These are phyloP conservation scores for Okamejei kenojei DNA, from an alignment of 2,797 vertebrate species.

Conservation along the genomic window DNA sequence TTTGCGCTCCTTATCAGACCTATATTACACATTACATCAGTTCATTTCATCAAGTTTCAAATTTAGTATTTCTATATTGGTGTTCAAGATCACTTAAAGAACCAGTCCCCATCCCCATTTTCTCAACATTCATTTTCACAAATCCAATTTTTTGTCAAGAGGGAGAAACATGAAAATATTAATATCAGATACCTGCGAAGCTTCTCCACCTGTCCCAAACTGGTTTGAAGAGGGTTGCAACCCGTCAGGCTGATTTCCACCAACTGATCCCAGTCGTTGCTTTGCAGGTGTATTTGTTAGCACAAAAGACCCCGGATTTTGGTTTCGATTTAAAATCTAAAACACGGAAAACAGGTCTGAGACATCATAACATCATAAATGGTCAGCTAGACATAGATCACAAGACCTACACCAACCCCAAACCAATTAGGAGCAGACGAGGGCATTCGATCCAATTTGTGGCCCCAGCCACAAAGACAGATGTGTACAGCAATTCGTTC, in stretches of 20 bases:
- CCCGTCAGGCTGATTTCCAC: slow-evolving; percentile 60
- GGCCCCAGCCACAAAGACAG: too few species aligned
- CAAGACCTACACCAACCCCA: too few species aligned
- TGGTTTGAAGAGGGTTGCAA: slow-evolving; percentile 54
- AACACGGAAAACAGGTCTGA: background rate
- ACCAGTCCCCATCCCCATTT: background rate
- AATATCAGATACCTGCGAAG: slow-evolving; percentile 53
- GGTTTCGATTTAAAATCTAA: slow-evolving; percentile 41
- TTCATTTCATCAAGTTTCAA: background rate
- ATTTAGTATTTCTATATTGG: background rate
- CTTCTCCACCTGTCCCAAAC: slow-evolving; percentile 56
- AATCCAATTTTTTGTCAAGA: background rate
- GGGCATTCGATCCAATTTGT: too few species aligned
- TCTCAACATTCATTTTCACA: background rate
- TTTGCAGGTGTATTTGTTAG: slow-evolving; percentile 82
- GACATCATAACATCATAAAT: too few species aligned
- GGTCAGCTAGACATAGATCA: too few species aligned
- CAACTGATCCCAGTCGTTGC: slow-evolving; percentile 62
- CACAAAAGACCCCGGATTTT: slow-evolving; percentile 79
- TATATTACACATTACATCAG: background rate
- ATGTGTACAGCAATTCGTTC: too few species aligned
- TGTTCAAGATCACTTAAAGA: background rate
- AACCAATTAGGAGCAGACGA: too few species aligned
- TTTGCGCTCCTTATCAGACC: too few species aligned
- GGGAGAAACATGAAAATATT: background rate